Percentiles rank a stretch among this genome's conserved stretches.
Conservation (phyloP, 2,888 invertebrate genomes). For the Nycteola revayana region DNA sequence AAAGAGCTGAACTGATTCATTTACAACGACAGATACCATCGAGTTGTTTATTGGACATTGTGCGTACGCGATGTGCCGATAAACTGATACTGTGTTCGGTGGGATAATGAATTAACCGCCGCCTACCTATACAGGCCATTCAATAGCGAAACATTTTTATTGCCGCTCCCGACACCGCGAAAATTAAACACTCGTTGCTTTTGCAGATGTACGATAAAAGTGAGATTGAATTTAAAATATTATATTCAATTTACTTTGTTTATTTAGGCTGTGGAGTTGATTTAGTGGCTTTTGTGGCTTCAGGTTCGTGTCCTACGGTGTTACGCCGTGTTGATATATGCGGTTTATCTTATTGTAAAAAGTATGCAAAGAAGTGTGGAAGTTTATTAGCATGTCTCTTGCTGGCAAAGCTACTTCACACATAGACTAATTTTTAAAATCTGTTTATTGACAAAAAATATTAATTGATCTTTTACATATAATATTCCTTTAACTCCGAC, state of each 20-base stretch:
- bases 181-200: conserved; percentile 67
- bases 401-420: too few relatives aligned
- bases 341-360: too few relatives aligned
- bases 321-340: too few relatives aligned
- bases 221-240: conserved; percentile 51
- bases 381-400: too few relatives aligned
- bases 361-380: too few relatives aligned
- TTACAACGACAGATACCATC: conserved; percentile 72
- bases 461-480: too few relatives aligned
- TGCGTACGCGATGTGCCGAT: conserved; percentile 67
- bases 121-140: conserved; percentile 49
- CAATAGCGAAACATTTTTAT: conserved; percentile 63
- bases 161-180: conserved; percentile 53
- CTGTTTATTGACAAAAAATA: too few relatives aligned
- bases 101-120: conserved; percentile 67
- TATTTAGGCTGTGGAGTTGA: conserved; percentile 40
- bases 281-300: conserved; percentile 21
- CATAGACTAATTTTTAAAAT: too few relatives aligned
- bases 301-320: too few relatives aligned
- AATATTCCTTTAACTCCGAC: too few relatives aligned
- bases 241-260: conserved; percentile 46
- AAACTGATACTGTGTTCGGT: conserved; percentile 62
- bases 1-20: conserved; percentile 66
- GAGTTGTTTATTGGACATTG: conserved; percentile 78
- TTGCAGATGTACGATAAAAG: conserved; percentile 52